Evolutionary conservation across 2,113 vertebrate genomes (phyloP).

Genomic region (Puntigrus tetrazona): DNA sequence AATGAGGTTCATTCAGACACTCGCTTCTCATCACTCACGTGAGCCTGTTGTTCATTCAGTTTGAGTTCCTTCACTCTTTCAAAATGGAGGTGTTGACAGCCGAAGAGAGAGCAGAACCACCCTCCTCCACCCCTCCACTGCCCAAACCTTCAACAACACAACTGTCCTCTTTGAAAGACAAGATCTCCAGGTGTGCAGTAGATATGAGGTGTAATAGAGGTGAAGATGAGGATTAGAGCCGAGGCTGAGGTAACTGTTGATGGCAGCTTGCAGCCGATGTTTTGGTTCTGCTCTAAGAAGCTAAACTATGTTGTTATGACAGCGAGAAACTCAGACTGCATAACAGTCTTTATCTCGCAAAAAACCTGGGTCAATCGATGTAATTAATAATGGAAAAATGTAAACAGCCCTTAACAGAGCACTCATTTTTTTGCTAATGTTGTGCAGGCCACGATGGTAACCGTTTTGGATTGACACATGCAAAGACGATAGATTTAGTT

Average conservation of each 20-base stretch:
- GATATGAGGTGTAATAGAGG: constrained; percentile 39
- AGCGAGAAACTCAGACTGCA: background rate
- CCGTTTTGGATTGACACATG: background rate
- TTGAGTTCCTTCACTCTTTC: constrained; percentile 47
- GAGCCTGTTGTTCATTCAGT: constrained; percentile 32
- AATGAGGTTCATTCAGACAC: constrained; percentile 47
- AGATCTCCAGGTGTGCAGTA: constrained; percentile 48
- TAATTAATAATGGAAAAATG: constrained; percentile 5
- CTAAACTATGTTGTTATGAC: constrained; percentile 39
- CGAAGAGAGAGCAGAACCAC: constrained; percentile 13
- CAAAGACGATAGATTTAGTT: background rate
- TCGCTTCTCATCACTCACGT: constrained; percentile 27
- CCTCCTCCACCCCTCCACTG: constrained; percentile 11
- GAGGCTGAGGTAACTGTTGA: constrained; percentile 33
- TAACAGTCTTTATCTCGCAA: constrained; percentile 17
- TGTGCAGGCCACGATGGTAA: background rate
- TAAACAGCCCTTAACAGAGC: background rate
- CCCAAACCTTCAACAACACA: constrained; percentile 37
- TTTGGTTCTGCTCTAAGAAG: constrained; percentile 13
- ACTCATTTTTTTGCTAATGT: background rate
- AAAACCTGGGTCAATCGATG: background rate
- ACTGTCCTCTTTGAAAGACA: constrained; percentile 34
- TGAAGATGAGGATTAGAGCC: constrained; percentile 23
- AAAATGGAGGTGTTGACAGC: constrained; percentile 55
- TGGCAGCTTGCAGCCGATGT: constrained; percentile 3